A percentile compares a stretch with the other conserved stretches of the same genome.
Evolutionary conservation across 2,797 vertebrate species (phyloP).

Genomic region (Pempheris klunzingeri): DNA sequence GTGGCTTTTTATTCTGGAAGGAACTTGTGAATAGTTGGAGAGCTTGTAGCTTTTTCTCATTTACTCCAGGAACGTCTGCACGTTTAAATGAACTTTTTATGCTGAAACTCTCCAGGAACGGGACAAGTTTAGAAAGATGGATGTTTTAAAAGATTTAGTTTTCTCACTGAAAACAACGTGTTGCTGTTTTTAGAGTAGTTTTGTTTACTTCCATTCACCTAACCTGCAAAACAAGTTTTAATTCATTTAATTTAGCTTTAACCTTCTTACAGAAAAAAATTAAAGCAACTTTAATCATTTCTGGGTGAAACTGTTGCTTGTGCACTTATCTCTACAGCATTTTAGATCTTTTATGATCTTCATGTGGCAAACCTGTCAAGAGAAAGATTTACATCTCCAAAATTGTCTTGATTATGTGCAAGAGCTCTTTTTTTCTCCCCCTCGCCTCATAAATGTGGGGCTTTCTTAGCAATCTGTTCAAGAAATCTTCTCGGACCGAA

Average conservation of each 20-base stretch:
- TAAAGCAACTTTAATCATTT: neutral
- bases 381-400: neutral
- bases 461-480: neutral
- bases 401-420: neutral
- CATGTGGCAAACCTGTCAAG: neutral
- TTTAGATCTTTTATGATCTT: neutral
- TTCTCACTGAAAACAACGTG: neutral
- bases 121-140: neutral
- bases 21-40: neutral
- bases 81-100: too few species aligned
- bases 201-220: neutral
- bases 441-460: neutral
- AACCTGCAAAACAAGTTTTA: neutral
- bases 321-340: neutral
- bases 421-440: neutral
- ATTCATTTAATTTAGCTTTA: neutral
- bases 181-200: neutral
- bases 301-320: accelerated
- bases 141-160: neutral
- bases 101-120: neutral
- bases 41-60: neutral
- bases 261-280: neutral
- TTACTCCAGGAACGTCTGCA: neutral
- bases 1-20: neutral
- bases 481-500: conserved; percentile 10